Evolutionary conservation across 2,113 vertebrate species (phyloP).

Genomic region (Brachypodius melanocephalos): DNA sequence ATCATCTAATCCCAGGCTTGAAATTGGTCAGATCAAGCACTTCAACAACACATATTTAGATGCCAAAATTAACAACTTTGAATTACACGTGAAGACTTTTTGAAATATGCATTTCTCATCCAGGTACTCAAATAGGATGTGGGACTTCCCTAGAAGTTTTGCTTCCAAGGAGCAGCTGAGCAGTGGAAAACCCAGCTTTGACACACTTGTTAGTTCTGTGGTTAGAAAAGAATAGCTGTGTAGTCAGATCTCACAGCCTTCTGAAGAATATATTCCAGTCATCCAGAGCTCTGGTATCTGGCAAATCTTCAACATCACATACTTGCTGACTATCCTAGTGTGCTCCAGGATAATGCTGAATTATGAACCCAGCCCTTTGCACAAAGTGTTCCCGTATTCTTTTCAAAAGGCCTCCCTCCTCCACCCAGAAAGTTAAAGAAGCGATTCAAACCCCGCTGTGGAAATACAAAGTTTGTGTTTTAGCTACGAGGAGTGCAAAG

Average conservation of each 20-base stretch:
- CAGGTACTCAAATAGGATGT: neutral
- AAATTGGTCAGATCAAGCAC: neutral
- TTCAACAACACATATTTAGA: neutral
- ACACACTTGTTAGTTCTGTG: neutral
- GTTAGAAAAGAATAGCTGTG: neutral
- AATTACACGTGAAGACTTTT: neutral
- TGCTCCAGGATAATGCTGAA: slow-evolving; percentile 15
- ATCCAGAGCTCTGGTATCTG: slow-evolving; percentile 41
- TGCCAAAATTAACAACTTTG: neutral
- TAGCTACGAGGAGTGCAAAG: neutral
- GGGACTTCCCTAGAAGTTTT: neutral
- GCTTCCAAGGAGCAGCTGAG: neutral
- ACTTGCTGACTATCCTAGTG: neutral
- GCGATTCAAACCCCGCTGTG: neutral
- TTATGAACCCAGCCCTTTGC: slow-evolving; percentile 11
- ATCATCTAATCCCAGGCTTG: neutral
- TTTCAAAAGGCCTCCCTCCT: neutral
- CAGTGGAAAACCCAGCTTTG: neutral
- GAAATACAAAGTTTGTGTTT: neutral
- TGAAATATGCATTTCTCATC: neutral
- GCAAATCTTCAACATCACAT: neutral
- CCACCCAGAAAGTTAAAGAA: slow-evolving; percentile 17
- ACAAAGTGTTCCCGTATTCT: neutral
- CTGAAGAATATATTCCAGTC: slow-evolving; percentile 26
- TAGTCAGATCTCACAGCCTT: neutral